Evolutionary conservation across 2,113 vertebrate genomes (phyloP).

Genomic region (Naja naja): DNA sequence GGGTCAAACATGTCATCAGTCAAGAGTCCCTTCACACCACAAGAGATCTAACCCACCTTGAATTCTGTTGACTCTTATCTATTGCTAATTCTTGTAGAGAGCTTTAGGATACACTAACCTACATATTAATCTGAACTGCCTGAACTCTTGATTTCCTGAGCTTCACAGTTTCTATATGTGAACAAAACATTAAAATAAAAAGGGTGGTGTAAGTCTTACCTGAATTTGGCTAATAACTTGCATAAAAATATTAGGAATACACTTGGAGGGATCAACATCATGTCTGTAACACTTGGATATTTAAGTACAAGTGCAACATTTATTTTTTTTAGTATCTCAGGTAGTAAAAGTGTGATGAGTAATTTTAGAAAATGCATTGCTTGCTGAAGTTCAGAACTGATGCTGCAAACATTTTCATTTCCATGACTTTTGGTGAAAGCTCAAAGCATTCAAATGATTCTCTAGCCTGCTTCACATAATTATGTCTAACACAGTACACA

Average conservation of each 20-base stretch:
- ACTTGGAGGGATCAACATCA: neutral
- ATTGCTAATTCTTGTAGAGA: neutral
- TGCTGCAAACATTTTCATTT: slow-evolving; percentile 44
- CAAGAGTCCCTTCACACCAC: neutral
- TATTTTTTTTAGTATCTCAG: neutral
- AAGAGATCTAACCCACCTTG: neutral
- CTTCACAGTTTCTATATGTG: neutral
- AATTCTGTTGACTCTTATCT: neutral
- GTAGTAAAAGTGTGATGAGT: neutral
- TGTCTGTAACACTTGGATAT: neutral
- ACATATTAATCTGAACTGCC: neutral
- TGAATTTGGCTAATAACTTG: neutral
- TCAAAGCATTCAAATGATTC: slow-evolving; percentile 43
- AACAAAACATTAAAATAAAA: neutral
- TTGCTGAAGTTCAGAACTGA: slow-evolving; percentile 37
- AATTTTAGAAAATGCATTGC: slow-evolving; percentile 31
- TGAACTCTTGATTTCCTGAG: neutral
- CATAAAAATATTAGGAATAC: neutral
- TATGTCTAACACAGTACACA: slow-evolving; percentile 21
- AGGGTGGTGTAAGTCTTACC: no score
- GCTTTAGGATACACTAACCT: neutral
- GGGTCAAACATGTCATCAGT: neutral
- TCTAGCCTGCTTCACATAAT: slow-evolving; percentile 25
- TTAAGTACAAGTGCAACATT: neutral
- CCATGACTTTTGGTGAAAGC: slow-evolving; percentile 26